Conservation (phyloP, 2,888 invertebrate species). For the Pilophorus perplexus region DNA sequence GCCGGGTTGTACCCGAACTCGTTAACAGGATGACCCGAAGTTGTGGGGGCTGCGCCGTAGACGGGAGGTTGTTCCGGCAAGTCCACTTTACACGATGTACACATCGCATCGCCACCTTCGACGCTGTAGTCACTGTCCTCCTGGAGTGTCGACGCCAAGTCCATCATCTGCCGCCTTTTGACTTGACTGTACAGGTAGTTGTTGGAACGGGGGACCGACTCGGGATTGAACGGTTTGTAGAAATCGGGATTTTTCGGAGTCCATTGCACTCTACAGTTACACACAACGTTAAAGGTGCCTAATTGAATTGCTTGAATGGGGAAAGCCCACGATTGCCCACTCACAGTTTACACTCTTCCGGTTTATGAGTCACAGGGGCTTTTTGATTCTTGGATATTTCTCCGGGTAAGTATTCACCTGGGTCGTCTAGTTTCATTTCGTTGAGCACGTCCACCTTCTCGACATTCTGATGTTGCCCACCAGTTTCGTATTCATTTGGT, state of each 20-base stretch:
- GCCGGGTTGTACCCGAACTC: no score
- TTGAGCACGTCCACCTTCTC: neutral
- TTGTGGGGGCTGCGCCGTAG: no score
- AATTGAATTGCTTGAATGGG: no score
- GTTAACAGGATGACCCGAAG: no score
- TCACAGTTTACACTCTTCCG: neutral
- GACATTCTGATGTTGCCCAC: neutral
- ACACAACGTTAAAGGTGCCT: no score
- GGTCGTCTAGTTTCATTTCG: neutral
- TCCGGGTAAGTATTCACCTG: slow-evolving; percentile 3
- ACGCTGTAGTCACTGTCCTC: slow-evolving; percentile 17
- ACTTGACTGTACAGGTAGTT: slow-evolving; percentile 13
- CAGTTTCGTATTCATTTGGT: no score
- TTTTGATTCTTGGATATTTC: slow-evolving; percentile 1
- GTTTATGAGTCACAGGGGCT: no score
- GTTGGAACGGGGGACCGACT: neutral
- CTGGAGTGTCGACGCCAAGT: neutral
- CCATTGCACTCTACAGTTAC: no score
- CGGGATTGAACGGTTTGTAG: neutral
- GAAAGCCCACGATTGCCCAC: neutral
- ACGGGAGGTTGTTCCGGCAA: no score
- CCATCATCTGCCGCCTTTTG: neutral
- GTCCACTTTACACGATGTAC: no score
- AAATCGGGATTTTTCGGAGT: slow-evolving; percentile 5
- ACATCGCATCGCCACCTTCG: neutral